Evolutionary conservation across 2,888 invertebrate species (phyloP).

Genomic region (Rhogogaster chlorosoma): DNA sequence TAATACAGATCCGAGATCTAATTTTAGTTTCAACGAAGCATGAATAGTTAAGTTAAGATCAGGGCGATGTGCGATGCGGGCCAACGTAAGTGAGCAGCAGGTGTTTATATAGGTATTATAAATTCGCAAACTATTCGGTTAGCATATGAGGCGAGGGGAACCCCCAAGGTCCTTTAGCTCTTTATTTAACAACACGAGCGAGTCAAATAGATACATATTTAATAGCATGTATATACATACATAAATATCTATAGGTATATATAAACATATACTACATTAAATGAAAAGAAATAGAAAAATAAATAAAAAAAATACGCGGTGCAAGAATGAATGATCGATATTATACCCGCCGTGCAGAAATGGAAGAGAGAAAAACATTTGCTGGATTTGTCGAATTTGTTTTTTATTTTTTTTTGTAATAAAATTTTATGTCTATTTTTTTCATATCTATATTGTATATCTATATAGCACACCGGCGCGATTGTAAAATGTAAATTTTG

Average conservation of each 20-base stretch:
- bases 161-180: constrained; percentile 5
- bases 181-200: neutral
- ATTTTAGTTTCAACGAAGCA: neutral
- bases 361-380: neutral
- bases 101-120: neutral
- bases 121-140: neutral
- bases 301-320: no score
- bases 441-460: neutral
- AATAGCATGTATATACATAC: neutral
- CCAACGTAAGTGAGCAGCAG: neutral
- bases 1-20: neutral
- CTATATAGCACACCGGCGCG: neutral
- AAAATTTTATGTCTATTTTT: no score
- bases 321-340: no score
- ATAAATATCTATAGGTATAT: neutral
- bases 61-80: neutral
- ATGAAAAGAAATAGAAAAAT: no score
- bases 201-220: neutral
- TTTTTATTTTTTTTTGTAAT: neutral
- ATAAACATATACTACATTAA: no score
- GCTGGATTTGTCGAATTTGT: neutral
- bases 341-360: no score
- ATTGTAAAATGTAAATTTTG: neutral
- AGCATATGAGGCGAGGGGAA: neutral
- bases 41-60: neutral